A percentile compares a stretch with the other conserved stretches of the same genome.
Conservation (phyloP, 2,888 invertebrate species). For the Plagiodera versicolora region DNA sequence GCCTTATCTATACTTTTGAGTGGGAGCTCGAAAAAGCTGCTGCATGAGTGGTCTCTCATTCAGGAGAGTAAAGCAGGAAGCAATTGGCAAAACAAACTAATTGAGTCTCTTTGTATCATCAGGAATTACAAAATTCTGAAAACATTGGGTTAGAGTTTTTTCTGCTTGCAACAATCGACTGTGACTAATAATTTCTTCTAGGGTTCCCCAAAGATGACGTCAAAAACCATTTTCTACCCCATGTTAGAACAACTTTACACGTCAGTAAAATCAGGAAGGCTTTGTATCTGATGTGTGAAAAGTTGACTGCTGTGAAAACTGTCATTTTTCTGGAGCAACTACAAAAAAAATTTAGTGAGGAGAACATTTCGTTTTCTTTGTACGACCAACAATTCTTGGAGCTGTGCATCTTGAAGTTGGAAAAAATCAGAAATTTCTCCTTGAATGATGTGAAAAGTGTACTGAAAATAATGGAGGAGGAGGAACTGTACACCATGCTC, state of each 20-base stretch:
- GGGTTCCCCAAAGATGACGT: constrained; percentile 33
- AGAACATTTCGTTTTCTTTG: constrained; percentile 30
- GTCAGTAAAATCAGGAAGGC: constrained; percentile 56
- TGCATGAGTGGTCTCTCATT: constrained; percentile 43
- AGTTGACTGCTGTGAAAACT: constrained; percentile 46
- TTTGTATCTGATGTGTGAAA: constrained; percentile 55
- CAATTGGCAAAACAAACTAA: constrained; percentile 55
- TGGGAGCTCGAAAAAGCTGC: constrained; percentile 27
- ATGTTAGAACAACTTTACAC: constrained; percentile 48
- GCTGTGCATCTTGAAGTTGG: constrained; percentile 47
- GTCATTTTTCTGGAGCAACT: constrained; percentile 36
- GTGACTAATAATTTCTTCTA: constrained; percentile 5
- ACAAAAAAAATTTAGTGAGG: constrained; percentile 34
- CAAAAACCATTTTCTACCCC: constrained; percentile 35
- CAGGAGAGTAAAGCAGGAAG: constrained; percentile 34
- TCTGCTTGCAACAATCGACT: background rate
- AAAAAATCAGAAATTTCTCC: constrained; percentile 38
- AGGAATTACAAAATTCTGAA: constrained; percentile 48
- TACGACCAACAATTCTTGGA: constrained; percentile 42
- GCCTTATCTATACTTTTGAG: constrained; percentile 6
- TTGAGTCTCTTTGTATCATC: constrained; percentile 60
- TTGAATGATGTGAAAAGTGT: constrained; percentile 36
- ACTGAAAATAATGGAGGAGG: constrained; percentile 43
- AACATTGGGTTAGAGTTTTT: constrained; percentile 25
- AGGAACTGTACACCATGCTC: constrained; percentile 29